phyloP scores from a whole-genome alignment of 2,113 vertebrate genomes.

The Lophura nycthemera region DNA sequence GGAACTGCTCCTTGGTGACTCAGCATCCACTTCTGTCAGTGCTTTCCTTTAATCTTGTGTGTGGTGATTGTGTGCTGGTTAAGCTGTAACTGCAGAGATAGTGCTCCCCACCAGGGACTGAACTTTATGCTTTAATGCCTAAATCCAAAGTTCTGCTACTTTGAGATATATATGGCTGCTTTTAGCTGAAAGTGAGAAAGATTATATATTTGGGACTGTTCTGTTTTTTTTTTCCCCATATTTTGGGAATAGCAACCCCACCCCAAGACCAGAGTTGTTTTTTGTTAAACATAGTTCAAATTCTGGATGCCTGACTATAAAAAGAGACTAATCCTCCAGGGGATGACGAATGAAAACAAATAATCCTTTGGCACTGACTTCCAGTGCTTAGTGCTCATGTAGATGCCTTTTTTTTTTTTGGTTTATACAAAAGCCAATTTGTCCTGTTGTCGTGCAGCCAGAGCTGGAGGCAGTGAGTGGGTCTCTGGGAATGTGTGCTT shows the following conservation, averaged over 20 bases:
- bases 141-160: background rate
- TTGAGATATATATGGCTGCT: background rate
- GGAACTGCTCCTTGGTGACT: slow-evolving; percentile 4
- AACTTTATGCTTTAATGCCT: background rate
- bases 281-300: background rate
- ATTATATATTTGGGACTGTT: background rate
- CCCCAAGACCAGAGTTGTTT: background rate
- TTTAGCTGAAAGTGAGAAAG: background rate
- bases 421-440: background rate
- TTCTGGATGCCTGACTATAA: slow-evolving; percentile 15
- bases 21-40: background rate
- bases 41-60: background rate
- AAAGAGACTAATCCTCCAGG: slow-evolving; percentile 13
- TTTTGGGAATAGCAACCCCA: background rate
- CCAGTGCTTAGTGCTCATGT: background rate
- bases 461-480: slow-evolving; percentile 19
- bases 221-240: background rate
- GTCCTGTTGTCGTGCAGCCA: background rate
- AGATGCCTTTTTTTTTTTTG: background rate
- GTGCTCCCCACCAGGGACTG: background rate
- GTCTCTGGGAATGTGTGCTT: slow-evolving; percentile 31
- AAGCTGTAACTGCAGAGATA: background rate
- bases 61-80: background rate
- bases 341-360: background rate
- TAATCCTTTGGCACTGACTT: slow-evolving; percentile 25